Conservation (phyloP, 2,797 vertebrate genomes). For the Enteromius viviparus region DNA sequence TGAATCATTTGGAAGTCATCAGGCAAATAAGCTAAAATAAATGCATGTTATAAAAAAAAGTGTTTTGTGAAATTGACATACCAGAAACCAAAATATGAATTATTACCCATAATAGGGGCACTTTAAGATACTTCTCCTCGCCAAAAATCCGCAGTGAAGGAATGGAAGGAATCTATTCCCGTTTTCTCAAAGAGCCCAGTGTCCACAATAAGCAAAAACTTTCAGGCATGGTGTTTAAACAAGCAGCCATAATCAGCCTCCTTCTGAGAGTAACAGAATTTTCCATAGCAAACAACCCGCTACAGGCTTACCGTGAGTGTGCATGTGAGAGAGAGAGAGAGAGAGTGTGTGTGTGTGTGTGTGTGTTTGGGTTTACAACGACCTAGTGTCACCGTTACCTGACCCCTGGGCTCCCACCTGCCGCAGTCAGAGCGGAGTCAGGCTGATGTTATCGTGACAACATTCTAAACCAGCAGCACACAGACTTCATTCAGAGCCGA, state of each 20-base stretch:
- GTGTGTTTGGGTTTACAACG: constrained; percentile 13
- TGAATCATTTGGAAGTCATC: too few species aligned
- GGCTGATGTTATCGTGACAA: constrained; percentile 41
- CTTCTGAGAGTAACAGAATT: constrained; percentile 11
- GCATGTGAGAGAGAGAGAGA: constrained; percentile 20
- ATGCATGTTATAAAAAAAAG: too few species aligned
- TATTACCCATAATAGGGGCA: too few species aligned
- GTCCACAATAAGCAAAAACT: constrained; percentile 17
- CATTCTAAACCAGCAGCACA: constrained; percentile 33
- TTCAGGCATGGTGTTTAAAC: constrained; percentile 30
- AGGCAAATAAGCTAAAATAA: too few species aligned
- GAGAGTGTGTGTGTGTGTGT: constrained; percentile 4
- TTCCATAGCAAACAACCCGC: constrained; percentile 9
- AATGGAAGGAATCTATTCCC: background rate
- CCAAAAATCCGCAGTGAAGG: background rate
- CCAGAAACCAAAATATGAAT: too few species aligned
- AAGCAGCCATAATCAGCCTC: constrained; percentile 15
- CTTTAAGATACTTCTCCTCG: background rate
- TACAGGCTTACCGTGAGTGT: constrained; percentile 21
- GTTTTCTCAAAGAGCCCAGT: constrained; percentile 32
- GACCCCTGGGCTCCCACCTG: constrained; percentile 43
- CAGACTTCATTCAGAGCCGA: constrained; percentile 46
- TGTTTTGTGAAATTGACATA: too few species aligned
- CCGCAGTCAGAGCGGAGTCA: constrained; percentile 33
- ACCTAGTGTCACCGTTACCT: constrained; percentile 41